phyloP scores from a whole-genome alignment of 2,797 vertebrate species.

The Hafferia zeledoni region DNA sequence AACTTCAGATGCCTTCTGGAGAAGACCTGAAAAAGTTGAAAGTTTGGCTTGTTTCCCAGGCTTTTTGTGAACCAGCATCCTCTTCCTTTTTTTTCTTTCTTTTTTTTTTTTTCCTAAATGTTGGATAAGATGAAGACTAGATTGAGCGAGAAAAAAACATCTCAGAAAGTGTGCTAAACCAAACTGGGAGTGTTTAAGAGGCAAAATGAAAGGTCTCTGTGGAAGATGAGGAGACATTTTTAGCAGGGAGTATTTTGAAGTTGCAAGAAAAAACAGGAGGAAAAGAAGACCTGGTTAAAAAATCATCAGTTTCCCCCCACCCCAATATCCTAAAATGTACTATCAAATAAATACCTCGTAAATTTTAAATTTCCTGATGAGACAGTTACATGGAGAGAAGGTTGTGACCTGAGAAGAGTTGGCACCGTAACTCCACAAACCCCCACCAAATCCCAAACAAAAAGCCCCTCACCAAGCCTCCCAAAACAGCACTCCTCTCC shows the following conservation, averaged over 20 bases:
- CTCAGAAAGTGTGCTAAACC: neutral
- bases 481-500: neutral
- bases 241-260: neutral
- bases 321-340: neutral
- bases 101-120: neutral
- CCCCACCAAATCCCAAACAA: neutral
- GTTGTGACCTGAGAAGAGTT: neutral
- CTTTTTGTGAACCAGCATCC: neutral
- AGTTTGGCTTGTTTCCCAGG: slow-evolving; percentile 13
- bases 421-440: neutral
- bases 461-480: neutral
- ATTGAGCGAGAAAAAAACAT: neutral
- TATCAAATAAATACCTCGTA: neutral
- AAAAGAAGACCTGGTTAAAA: neutral
- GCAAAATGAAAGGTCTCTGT: neutral
- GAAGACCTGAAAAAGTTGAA: slow-evolving; percentile 1
- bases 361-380: neutral
- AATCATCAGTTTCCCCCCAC: neutral
- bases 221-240: neutral
- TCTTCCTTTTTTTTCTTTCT: neutral
- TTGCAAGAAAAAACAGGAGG: neutral
- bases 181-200: neutral
- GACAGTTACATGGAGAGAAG: neutral
- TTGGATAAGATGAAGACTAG: neutral
- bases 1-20: slow-evolving; percentile 38